These are phyloP conservation scores for Chionoecetes opilio DNA, from an alignment of 1,140 invertebrate species.

Conservation along the genomic window DNA sequence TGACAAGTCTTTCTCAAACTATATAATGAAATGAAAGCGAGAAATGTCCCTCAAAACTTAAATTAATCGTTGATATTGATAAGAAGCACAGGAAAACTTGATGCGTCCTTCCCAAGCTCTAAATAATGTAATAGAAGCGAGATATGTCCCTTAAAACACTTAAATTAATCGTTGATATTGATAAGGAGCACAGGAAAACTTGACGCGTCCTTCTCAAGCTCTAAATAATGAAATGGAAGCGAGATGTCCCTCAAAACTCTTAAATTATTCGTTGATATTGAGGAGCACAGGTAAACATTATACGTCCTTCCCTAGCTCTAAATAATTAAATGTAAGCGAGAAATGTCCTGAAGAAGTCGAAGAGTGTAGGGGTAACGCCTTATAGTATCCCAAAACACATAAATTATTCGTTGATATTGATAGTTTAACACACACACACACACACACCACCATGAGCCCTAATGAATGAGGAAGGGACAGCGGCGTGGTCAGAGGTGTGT, in stretches of 20 bases:
- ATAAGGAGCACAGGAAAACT: no score
- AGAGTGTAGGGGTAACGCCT: no score
- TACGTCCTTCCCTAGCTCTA: not conserved
- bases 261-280: no score
- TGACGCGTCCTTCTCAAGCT: no score
- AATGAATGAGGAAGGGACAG: constrained; percentile 28
- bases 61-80: no score
- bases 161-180: no score
- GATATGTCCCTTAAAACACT: no score
- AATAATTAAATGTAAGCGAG: no score
- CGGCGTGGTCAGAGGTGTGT: constrained; percentile 42
- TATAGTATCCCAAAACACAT: no score
- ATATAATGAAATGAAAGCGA: not conserved
- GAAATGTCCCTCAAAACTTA: not conserved
- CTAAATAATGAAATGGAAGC: not conserved
- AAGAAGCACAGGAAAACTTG: not conserved
- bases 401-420: not conserved
- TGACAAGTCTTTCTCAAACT: no score
- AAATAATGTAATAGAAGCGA: no score
- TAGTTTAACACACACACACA: constrained; percentile 38
- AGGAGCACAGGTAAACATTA: not conserved
- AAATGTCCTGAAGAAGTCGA: no score
- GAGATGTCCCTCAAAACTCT: not conserved
- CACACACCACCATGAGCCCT: not conserved
- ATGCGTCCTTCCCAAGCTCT: not conserved